Evolutionary conservation across 37 sponge, comb jelly and placozoan species (phyloP), one percentile per base, ranked within the genome.

Genomic region (Ianthella basta): DNA sequence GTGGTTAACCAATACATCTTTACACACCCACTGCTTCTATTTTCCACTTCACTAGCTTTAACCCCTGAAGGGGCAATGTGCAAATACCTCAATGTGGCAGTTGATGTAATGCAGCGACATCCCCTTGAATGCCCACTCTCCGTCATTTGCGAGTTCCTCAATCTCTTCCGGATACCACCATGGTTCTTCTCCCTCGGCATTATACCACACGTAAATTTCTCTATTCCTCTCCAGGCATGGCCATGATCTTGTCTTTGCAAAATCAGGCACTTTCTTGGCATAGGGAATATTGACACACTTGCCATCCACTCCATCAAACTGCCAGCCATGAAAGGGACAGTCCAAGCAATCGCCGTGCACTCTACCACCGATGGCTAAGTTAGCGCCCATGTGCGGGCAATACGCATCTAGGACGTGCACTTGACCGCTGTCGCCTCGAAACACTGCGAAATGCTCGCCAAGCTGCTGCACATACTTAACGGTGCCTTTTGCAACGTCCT

Each of bases 291-390:
- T 67, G 0, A 68, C 74, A 50, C 92, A 91, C 57, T 88, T 89
- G 21, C 92, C 92, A 10, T 67, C 87, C 0, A 68, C 82, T 0
- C 92, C 92, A 38, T 80, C 61, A 74, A 82, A 91, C 25, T 54
- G 73, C 92, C 92, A 91, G 0, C 88, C 86, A 41, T 91, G 92
- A 59, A 91, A 91, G 16, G 92, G 92, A 59, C 92, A 91, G 41
- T 88, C 83, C 25, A 91, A 35, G 59, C 92, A 91, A 72, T 91
- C 88, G 54, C 85, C 89, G 0, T 39, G 14, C 10, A 91, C 92
- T 41, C 54, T 32, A 0, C 92, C 92, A 14, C 92, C 92, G 16
- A 86, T 64, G 19, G 81, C 92, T 5, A 91, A 59, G 55, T 91
- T 88, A 29, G 92, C 92, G 15, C 92, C 92, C 60, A 91, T 84